Evolutionary conservation across 2,113 vertebrate species (phyloP).

Genomic region (Gobiocypris rarus): DNA sequence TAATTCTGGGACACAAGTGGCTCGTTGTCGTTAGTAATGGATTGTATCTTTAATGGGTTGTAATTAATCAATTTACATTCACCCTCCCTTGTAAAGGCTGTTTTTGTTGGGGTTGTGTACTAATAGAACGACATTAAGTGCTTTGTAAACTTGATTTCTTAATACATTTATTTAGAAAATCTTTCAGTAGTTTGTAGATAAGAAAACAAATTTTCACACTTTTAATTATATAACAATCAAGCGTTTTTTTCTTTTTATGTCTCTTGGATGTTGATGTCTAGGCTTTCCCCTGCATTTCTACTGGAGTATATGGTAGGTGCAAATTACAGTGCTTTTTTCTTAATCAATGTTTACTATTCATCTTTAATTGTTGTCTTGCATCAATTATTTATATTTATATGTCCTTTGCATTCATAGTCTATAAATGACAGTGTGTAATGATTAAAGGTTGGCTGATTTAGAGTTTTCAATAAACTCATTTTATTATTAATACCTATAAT

Average conservation of each 20-base stretch:
- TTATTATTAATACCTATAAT: constrained; percentile 25
- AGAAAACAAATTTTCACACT: neutral
- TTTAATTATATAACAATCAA: neutral
- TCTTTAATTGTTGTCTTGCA: constrained; percentile 8
- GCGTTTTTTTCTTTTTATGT: neutral
- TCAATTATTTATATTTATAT: constrained; percentile 21
- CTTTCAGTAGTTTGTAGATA: neutral
- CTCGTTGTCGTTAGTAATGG: constrained; percentile 14
- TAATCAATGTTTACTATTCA: constrained; percentile 9
- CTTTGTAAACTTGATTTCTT: constrained; percentile 26
- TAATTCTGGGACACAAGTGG: neutral
- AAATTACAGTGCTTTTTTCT: neutral
- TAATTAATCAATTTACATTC: constrained; percentile 38
- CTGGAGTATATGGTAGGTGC: constrained; percentile 87
- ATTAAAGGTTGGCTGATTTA: constrained; percentile 22
- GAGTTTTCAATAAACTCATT: neutral
- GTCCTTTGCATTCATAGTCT: neutral
- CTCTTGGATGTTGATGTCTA: constrained; percentile 62
- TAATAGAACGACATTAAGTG: constrained; percentile 18
- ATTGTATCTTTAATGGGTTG: constrained; percentile 31
- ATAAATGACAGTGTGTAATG: neutral
- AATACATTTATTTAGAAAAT: neutral
- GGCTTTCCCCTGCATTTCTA: constrained; percentile 92
- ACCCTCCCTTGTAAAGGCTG: constrained; percentile 19
- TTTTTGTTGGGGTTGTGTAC: constrained; percentile 31